A percentile compares a stretch with the other conserved stretches of the same genome.
Evolutionary conservation across 1,140 invertebrate genomes (phyloP).

Genomic region (Magallana gigas): DNA sequence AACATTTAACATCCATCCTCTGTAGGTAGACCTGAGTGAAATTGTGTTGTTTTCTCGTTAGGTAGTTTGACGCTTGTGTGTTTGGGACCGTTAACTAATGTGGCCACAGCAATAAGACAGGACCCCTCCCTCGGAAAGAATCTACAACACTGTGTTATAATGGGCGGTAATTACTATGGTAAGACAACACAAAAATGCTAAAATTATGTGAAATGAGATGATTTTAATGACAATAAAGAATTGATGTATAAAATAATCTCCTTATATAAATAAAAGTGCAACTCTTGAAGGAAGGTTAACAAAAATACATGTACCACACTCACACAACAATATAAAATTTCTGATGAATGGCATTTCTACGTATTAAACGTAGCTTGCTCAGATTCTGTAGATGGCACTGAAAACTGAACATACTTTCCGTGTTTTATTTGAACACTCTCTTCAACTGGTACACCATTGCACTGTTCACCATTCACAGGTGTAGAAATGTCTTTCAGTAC

Average conservation of each 20-base stretch:
- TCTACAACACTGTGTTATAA: conserved; percentile 85
- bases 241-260: too few relatives aligned
- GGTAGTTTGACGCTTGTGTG: conserved; percentile 81
- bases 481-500: not conserved
- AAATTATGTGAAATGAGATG: too few relatives aligned
- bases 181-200: not conserved
- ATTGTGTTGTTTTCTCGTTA: conserved; percentile 43
- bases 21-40: too few relatives aligned
- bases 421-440: conserved; percentile 16
- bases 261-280: too few relatives aligned
- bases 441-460: not conserved
- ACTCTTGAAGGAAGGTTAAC: too few relatives aligned
- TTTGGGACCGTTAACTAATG: conserved; percentile 88
- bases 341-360: not conserved
- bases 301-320: too few relatives aligned
- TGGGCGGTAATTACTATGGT: conserved; percentile 86
- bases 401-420: conserved; percentile 16
- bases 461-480: not conserved
- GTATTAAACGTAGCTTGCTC: conserved; percentile 2
- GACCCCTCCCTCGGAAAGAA: conserved; percentile 83
- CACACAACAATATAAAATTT: too few relatives aligned
- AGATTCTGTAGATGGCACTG: conserved; percentile 2
- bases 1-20: not conserved
- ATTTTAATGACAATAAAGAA: too few relatives aligned
- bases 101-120: conserved; percentile 86